Evolutionary conservation across 1,140 invertebrate genomes (phyloP).

Genomic region (Penaeus japonicus): DNA sequence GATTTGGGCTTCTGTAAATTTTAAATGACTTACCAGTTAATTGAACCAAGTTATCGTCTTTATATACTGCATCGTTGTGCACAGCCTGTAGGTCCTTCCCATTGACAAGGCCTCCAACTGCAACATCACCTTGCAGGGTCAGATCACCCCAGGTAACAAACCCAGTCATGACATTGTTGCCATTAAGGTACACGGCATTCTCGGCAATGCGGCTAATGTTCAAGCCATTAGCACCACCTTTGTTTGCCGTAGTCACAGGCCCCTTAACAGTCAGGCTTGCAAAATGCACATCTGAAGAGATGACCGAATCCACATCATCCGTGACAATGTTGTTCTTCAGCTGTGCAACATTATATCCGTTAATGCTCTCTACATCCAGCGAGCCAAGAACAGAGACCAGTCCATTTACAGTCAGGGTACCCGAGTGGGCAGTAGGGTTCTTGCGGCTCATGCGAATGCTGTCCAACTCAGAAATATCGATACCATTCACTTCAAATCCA

Average conservation of each 20-base stretch:
- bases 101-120: conserved; percentile 1
- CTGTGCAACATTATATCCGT: not conserved
- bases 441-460: not conserved
- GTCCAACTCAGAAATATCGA: not conserved
- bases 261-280: not conserved
- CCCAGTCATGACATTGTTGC: not conserved
- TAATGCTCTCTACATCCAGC: not conserved
- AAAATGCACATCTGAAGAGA: not conserved
- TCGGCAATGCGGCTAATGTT: conserved; percentile 3
- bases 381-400: not conserved
- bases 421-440: not conserved
- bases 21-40: no score
- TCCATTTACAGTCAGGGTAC: conserved; percentile 1
- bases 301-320: not conserved
- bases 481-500: not conserved
- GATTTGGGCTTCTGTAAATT: no score
- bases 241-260: not conserved
- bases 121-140: not conserved
- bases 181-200: conserved; percentile 1
- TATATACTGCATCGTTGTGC: not conserved
- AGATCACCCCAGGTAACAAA: not conserved
- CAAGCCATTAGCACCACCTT: not conserved
- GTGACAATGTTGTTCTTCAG: not conserved
- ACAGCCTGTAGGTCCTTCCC: not conserved
- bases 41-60: not conserved